phyloP scores from a whole-genome alignment of 2,888 invertebrate species.

The Beris chalybata region DNA sequence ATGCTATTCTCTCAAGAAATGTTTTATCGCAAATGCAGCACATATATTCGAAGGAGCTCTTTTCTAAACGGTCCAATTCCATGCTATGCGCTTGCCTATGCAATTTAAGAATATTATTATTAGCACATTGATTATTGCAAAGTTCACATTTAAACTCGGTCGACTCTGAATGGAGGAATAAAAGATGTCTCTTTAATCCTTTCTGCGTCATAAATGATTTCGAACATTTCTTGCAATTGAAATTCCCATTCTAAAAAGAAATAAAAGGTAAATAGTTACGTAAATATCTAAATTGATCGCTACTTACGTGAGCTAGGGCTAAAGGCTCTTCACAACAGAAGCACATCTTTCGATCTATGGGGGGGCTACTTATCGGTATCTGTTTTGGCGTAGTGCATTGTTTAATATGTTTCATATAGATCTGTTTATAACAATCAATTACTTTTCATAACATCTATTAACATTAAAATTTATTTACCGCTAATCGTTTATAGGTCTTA shows the following conservation, averaged over 20 bases:
- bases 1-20: slow-evolving; percentile 14
- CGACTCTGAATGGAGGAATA: slow-evolving; percentile 9
- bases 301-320: slow-evolving; percentile 5
- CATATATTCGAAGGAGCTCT: slow-evolving; percentile 1
- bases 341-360: slow-evolving; percentile 10
- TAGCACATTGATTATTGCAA: slow-evolving; percentile 18
- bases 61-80: slow-evolving; percentile 7
- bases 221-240: slow-evolving; percentile 6
- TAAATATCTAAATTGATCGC: background rate
- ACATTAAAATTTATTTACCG: slow-evolving; percentile 1
- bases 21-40: slow-evolving; percentile 14
- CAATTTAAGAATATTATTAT: slow-evolving; percentile 25
- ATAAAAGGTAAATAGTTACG: background rate
- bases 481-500: slow-evolving; percentile 7
- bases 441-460: background rate
- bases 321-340: slow-evolving; percentile 24
- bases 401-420: slow-evolving; percentile 11
- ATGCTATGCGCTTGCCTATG: slow-evolving; percentile 20
- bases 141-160: slow-evolving; percentile 15
- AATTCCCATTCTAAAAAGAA: background rate
- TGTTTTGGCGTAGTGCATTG: too few relatives aligned
- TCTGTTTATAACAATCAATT: background rate
- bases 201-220: slow-evolving; percentile 7
- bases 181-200: background rate
- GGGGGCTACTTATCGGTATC: background rate